These are phyloP conservation scores for Drosophila demipolita DNA, from an alignment of 2,888 invertebrate genomes.

Conservation along the genomic window DNA sequence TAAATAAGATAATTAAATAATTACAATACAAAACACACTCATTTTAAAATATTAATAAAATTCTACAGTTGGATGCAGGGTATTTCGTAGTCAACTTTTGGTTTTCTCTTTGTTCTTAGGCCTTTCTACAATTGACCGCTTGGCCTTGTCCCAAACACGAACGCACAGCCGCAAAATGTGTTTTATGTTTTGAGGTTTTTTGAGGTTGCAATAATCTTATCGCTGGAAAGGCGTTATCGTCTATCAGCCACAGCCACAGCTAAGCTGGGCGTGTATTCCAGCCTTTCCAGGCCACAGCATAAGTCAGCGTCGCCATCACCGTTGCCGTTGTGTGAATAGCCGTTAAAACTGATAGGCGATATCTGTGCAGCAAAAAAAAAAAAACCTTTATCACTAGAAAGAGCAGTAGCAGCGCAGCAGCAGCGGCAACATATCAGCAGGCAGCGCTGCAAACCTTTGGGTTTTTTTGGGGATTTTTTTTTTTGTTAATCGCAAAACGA, in stretches of 20 bases:
- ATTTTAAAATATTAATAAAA: neutral
- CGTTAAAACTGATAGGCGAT: conserved; percentile 45
- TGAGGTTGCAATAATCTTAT: conserved; percentile 47
- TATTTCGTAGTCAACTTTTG: neutral
- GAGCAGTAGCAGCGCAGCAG: neutral
- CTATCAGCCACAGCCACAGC: neutral
- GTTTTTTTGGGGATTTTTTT: conserved; percentile 4
- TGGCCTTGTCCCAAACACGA: conserved; percentile 41
- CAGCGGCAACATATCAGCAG: conserved; percentile 37
- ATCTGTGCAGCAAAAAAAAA: conserved; percentile 41
- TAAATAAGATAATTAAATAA: neutral
- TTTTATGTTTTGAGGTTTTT: conserved; percentile 16
- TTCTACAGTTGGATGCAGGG: conserved; percentile 1
- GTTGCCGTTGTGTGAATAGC: conserved; percentile 41
- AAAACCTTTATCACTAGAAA: conserved; percentile 36
- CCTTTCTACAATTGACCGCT: conserved; percentile 9
- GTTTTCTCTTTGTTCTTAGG: neutral
- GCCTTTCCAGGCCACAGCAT: conserved; percentile 35
- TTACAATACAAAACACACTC: neutral
- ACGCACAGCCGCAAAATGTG: conserved; percentile 34
- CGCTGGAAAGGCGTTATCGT: conserved; percentile 27
- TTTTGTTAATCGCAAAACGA: conserved; percentile 18
- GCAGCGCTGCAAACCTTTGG: conserved; percentile 16
- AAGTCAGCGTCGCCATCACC: conserved; percentile 25
- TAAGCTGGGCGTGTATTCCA: conserved; percentile 34